phyloP scores from a whole-genome alignment of 2,888 invertebrate species.

The Coelopa pilipes region DNA sequence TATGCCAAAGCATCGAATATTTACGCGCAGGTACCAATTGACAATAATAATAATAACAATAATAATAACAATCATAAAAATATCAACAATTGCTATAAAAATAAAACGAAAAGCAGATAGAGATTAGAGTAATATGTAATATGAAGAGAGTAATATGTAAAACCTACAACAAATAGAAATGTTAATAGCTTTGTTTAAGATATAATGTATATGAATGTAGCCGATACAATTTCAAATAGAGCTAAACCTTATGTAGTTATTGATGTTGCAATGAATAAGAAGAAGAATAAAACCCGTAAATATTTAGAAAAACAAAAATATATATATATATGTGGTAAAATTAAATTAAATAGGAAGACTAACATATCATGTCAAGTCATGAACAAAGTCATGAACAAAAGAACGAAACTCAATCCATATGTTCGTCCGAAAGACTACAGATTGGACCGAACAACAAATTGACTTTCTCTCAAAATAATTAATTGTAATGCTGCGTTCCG shows the following conservation, averaged over 20 bases:
- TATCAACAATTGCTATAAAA: neutral
- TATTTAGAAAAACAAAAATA: neutral
- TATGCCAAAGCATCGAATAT: no score
- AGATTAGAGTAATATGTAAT: neutral
- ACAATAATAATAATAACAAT: neutral
- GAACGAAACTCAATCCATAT: no score
- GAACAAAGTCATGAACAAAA: conserved; percentile 22
- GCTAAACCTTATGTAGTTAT: no score
- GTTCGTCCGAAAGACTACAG: neutral
- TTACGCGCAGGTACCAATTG: no score
- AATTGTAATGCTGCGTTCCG: conserved; percentile 2
- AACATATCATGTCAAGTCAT: neutral
- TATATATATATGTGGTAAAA: neutral
- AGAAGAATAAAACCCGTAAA: neutral
- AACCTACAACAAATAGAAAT: no score
- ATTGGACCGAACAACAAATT: neutral
- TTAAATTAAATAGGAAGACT: neutral
- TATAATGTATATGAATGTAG: no score
- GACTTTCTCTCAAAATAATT: conserved; percentile 22
- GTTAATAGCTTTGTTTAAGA: no score
- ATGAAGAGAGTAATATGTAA: no score
- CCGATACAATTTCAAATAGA: no score
- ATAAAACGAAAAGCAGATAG: neutral
- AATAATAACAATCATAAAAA: neutral
- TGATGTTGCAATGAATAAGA: no score